Conservation (phyloP, 2,797 vertebrate species). For the Xerus rutilus region DNA sequence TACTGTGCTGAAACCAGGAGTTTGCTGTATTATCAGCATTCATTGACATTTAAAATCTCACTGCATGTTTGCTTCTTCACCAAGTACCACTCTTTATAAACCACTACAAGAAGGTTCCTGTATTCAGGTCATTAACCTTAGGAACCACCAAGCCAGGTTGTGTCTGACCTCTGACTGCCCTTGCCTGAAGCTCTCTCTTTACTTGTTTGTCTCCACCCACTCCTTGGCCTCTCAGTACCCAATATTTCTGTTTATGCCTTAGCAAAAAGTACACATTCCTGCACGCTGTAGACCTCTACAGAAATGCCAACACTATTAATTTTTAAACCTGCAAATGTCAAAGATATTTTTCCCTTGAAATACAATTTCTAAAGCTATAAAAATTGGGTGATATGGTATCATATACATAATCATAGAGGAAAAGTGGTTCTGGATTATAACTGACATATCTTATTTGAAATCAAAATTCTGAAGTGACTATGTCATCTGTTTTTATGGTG, state of each 20-base stretch:
- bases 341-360: neutral
- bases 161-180: neutral
- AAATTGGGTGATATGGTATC: neutral
- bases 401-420: neutral
- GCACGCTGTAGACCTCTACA: neutral
- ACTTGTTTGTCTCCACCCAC: neutral
- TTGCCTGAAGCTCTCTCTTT: neutral
- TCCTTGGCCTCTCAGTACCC: neutral
- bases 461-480: neutral
- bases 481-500: neutral
- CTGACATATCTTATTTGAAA: neutral
- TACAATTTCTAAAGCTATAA: constrained; percentile 18
- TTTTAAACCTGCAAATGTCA: neutral
- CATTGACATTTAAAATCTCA: neutral
- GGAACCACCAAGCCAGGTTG: neutral
- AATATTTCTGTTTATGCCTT: neutral
- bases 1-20: neutral
- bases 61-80: neutral
- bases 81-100: neutral
- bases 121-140: neutral
- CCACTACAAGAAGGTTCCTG: neutral
- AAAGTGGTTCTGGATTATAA: constrained; percentile 3
- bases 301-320: constrained; percentile 4
- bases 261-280: neutral
- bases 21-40: neutral